These are phyloP conservation scores for Achroia grisella DNA, from an alignment of 1,140 invertebrate genomes.

Conservation along the genomic window DNA sequence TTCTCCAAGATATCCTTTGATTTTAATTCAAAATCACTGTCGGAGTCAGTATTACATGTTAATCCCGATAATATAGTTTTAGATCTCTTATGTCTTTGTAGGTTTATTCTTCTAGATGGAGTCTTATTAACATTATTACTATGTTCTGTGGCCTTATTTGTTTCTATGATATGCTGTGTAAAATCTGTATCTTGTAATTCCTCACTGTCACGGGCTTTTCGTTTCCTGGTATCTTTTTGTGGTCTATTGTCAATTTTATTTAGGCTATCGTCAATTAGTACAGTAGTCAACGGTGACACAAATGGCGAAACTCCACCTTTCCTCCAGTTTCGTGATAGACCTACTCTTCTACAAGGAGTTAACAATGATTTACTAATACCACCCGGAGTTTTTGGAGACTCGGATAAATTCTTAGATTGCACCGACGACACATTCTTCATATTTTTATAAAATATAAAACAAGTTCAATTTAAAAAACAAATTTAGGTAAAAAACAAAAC, in stretches of 20 bases:
- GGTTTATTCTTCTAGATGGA: conserved; percentile 19
- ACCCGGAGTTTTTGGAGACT: conserved; percentile 58
- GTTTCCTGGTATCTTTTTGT: conserved; percentile 19
- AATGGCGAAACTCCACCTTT: conserved; percentile 51
- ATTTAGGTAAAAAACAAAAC: no score
- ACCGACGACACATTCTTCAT: conserved; percentile 27
- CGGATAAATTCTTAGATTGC: conserved; percentile 21
- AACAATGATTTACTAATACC: conserved; percentile 58
- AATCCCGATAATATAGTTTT: conserved; percentile 25
- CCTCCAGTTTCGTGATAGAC: conserved; percentile 54
- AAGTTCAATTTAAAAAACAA: not conserved
- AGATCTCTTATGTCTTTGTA: conserved; percentile 35
- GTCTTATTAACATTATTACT: conserved; percentile 21
- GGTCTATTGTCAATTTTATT: conserved; percentile 6
- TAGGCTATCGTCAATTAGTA: no score
- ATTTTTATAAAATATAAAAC: conserved; percentile 3
- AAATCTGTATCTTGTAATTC: conserved; percentile 4
- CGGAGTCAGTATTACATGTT: not conserved
- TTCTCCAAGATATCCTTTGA: conserved; percentile 12
- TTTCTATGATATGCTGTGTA: no score
- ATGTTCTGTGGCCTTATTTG: not conserved
- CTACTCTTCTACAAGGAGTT: conserved; percentile 55
- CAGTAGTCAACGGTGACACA: conserved; percentile 44
- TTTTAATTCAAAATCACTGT: no score
- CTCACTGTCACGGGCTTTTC: conserved; percentile 14